phyloP scores from a whole-genome alignment of 2,888 invertebrate genomes.

The Chloroclystis v-ata region DNA sequence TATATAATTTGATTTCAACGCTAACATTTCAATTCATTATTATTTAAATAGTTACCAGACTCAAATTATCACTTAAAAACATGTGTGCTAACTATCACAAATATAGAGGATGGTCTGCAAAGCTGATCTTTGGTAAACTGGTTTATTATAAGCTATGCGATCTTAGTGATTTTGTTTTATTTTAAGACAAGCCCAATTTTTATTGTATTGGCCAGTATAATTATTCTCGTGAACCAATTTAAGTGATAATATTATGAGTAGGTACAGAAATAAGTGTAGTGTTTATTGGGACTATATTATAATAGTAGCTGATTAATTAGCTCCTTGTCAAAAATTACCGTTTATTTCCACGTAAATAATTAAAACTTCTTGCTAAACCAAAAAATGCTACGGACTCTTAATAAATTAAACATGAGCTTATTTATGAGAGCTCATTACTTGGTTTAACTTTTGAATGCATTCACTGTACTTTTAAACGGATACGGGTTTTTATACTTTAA shows the following conservation, averaged over 20 bases:
- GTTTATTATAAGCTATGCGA: constrained; percentile 2
- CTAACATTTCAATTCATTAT: no score
- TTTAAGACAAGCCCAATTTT: neutral
- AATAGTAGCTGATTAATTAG: no score
- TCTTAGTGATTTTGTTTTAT: neutral
- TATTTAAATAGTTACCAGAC: no score
- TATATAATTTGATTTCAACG: no score
- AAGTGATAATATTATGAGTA: no score
- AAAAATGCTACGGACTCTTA: constrained; percentile 58
- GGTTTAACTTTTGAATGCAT: constrained; percentile 45
- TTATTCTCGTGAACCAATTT: no score
- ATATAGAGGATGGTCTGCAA: neutral
- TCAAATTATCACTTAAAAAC: no score
- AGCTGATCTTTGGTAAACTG: constrained; percentile 3
- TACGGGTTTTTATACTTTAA: constrained; percentile 10
- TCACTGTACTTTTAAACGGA: constrained; percentile 25
- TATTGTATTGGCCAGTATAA: neutral
- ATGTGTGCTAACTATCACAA: no score
- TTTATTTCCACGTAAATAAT: no score
- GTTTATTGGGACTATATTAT: no score
- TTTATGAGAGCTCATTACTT: constrained; percentile 63
- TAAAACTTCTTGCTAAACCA: constrained; percentile 51
- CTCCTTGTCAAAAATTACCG: no score
- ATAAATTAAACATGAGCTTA: constrained; percentile 68
- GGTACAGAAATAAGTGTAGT: no score